Evolutionary conservation across 2,797 vertebrate species (phyloP), one percentile per base, ranked within the genome.

Genomic region (Oreonectes daqikongensis): DNA sequence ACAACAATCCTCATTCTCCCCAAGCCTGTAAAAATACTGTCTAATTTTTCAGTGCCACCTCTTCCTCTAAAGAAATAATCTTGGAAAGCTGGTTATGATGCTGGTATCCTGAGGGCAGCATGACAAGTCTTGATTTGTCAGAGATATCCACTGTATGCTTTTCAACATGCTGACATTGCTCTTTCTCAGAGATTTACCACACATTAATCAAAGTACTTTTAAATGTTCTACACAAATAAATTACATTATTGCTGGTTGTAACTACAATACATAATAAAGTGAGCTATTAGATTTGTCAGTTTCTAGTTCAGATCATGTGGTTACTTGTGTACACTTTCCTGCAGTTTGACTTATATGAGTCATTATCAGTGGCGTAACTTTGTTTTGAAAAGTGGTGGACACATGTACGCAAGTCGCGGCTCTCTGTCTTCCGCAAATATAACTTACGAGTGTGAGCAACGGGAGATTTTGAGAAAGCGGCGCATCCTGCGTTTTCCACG

Each of bases 61-160:
- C 11, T 9, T 55, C 24, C 15, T 59, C 24, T 9, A 55, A 66
- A 44, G n/a, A 57, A 75, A 46, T 48, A 10, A 44, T 75, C 26
- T 60, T 15, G 53, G 42, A 59, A 26, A 59, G 53, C 53, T 59
- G 52, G 53, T 50, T 67, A 18, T 59, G 42, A 60, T 38, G n/a
- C 66, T 32, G 53, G 65, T 28, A 77, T 17, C 65, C 75, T 8
- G 17, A 63, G 67, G 75, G 66, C 46, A 68, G 14, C 30, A 70
- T 53, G 66, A 42, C 75, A 70, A 63, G 75, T 52, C 67, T 42
- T 63, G 75, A 63, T 77, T 70, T 70, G 75, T 32, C 75, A 70
- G 40, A 40, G 24, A 42, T 17, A 28, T 40, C 15, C 4, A 35
- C 35, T 35, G 35, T 60, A 53, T 14, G 30, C 28, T 60, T 30